These are phyloP conservation scores for Thunnus maccoyii DNA, from an alignment of 2,113 vertebrate species.

Conservation along the genomic window DNA sequence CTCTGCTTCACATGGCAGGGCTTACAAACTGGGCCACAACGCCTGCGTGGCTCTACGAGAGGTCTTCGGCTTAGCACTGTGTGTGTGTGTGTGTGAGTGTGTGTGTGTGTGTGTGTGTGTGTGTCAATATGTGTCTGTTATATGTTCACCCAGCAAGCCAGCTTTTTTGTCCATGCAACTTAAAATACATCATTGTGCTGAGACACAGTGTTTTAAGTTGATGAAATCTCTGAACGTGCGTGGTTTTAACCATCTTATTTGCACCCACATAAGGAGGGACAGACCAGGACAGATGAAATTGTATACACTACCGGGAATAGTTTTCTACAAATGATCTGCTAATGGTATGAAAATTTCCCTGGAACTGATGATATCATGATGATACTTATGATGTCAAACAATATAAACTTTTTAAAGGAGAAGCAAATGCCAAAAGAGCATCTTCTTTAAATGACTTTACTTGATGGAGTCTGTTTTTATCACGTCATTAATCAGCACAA, in stretches of 20 bases:
- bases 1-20: constrained; percentile 62
- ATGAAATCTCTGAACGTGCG: constrained; percentile 31
- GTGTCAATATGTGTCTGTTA: constrained; percentile 1
- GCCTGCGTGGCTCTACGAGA: constrained; percentile 47
- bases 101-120: constrained; percentile 11
- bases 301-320: not conserved
- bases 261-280: constrained; percentile 32
- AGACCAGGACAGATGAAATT: constrained; percentile 27
- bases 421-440: not conserved
- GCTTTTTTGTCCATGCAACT: constrained; percentile 16
- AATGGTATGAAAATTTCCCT: not conserved
- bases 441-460: not conserved
- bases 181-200: not conserved
- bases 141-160: not conserved
- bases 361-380: not conserved
- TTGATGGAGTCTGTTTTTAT: not conserved
- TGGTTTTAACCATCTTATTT: constrained; percentile 30
- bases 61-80: constrained; percentile 1
- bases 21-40: constrained; percentile 46
- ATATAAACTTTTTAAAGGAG: not conserved
- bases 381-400: not conserved
- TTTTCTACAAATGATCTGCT: not conserved
- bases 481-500: constrained; percentile 11
- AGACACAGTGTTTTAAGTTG: constrained; percentile 43
- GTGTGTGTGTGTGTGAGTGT: constrained; percentile 26